These are phyloP conservation scores for Xylocampa areola DNA, from an alignment of 2,888 invertebrate species.

Conservation along the genomic window DNA sequence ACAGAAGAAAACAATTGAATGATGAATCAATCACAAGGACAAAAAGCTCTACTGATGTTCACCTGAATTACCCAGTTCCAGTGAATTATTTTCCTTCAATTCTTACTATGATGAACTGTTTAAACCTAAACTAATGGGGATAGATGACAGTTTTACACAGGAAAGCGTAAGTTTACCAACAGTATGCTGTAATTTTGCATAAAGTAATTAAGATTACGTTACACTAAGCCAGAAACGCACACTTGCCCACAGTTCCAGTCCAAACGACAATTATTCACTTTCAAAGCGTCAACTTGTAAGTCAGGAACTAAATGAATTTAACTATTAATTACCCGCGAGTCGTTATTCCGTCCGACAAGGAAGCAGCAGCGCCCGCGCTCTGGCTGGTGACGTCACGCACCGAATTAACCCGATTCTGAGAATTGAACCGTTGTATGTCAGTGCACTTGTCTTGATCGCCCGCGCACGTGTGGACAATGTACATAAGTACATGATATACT, in stretches of 20 bases:
- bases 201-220: conserved; percentile 39
- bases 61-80: too few relatives aligned
- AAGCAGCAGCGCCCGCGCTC: conserved; percentile 70
- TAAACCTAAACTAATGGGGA: too few relatives aligned
- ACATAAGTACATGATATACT: conserved; percentile 51
- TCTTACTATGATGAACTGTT: too few relatives aligned
- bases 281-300: conserved; percentile 54
- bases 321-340: conserved; percentile 68
- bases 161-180: conserved; percentile 25
- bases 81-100: too few relatives aligned
- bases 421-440: conserved; percentile 81
- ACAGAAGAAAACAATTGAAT: too few relatives aligned
- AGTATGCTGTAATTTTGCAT: conserved; percentile 30
- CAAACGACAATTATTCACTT: conserved; percentile 53
- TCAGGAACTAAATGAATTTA: conserved; percentile 66
- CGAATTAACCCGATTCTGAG: conserved; percentile 86
- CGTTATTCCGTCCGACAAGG: conserved; percentile 74
- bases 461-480: conserved; percentile 79
- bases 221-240: conserved; percentile 21
- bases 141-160: conserved; percentile 7
- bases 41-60: too few relatives aligned
- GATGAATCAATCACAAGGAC: too few relatives aligned
- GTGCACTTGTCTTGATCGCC: conserved; percentile 83
- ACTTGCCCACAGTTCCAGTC: conserved; percentile 25
- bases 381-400: conserved; percentile 81